Evolutionary conservation across 2,888 invertebrate species (phyloP), one percentile per base, ranked within the genome.

Genomic region (Amiota communis): DNA sequence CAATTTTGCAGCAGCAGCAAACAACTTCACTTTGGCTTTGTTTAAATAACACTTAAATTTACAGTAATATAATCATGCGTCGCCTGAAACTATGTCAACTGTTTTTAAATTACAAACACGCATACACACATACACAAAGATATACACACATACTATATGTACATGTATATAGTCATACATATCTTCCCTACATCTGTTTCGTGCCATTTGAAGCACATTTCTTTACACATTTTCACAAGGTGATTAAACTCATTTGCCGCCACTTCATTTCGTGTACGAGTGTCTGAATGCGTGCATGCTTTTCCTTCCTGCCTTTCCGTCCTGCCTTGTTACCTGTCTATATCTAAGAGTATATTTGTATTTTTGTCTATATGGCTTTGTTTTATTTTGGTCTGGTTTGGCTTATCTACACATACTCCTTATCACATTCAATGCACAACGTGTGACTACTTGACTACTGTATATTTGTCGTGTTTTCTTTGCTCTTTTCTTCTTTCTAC

Each of bases 1-100:
- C 12, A 49, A 67, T 49, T 20, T 67, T 51, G 49, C 49, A n/a
- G 49, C 10, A 20, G 51, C 67, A n/a, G 12, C 53, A 53, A n/a
- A 53, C 36, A 47, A 47, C 47, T 64, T 15, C 15, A 15, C 48
- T 85, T 75, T 77, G 82, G 83, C 81, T 82, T 84, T 85, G 82
- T 85, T 86, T 83, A 86, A 83, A 81, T 84, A 86, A 83, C 86
- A 86, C 83, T 83, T 83, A 82, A 83, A 83, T 86, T 85, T 46
- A 63, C 46, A 63, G 63, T 63, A 46, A 36, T 46, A 12, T 63
- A 63, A 63, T 46, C 63, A 63, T 36, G 46, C 63, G 36, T 36
- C 36, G 2, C 36, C 36, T 36, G 36, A 36, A 36, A 36, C 36
- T 12, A 23, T 63, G 61, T 63, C 61, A 63, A 63, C 23, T 63